Percentiles rank a stretch among this genome's conserved stretches.
phyloP scores from a whole-genome alignment of 2,113 vertebrate genomes.

The Nematolebias whitei region DNA sequence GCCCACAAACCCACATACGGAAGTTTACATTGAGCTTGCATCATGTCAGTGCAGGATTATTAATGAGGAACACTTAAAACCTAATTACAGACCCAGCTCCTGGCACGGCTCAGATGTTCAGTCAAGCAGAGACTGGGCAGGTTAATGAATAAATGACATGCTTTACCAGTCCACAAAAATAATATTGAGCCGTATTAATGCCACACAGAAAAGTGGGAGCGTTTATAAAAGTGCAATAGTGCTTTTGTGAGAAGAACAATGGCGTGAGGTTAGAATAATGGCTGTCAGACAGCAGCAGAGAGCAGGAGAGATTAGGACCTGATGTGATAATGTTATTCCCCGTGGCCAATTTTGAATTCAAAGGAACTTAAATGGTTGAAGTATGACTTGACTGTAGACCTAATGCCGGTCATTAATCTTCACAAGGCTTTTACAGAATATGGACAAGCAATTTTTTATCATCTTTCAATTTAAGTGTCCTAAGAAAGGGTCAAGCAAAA shows the following conservation, averaged over 20 bases:
- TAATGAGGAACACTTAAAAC: conserved; percentile 70
- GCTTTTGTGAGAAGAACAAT: conserved; percentile 25
- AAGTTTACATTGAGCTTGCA: conserved; percentile 39
- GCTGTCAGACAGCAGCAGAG: conserved; percentile 31
- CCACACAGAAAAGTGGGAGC: conserved; percentile 16
- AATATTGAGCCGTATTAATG: conserved; percentile 54
- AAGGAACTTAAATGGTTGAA: conserved; percentile 39
- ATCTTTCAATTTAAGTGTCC: conserved; percentile 15
- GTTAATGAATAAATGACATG: conserved; percentile 72
- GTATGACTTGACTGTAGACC: conserved; percentile 44
- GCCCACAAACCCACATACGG: conserved; percentile 60
- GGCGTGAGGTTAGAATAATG: conserved; percentile 30
- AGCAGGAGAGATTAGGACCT: conserved; percentile 48
- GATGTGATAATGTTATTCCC: conserved; percentile 51
- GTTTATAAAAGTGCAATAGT: conserved; percentile 42
- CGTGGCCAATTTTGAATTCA: conserved; percentile 49
- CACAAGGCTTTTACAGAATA: conserved; percentile 27
- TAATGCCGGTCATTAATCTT: conserved; percentile 63
- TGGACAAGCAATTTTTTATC: conserved; percentile 17
- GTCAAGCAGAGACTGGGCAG: conserved; percentile 36
- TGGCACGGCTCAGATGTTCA: conserved; percentile 30
- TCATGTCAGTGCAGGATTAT: conserved; percentile 53
- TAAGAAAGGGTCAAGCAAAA: conserved; percentile 6
- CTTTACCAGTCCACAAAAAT: conserved; percentile 55
- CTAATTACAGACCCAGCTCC: conserved; percentile 57